These are phyloP conservation scores for Brachionus calyciflorus DNA, from an alignment of 1,140 invertebrate genomes.

Conservation along the genomic window DNA sequence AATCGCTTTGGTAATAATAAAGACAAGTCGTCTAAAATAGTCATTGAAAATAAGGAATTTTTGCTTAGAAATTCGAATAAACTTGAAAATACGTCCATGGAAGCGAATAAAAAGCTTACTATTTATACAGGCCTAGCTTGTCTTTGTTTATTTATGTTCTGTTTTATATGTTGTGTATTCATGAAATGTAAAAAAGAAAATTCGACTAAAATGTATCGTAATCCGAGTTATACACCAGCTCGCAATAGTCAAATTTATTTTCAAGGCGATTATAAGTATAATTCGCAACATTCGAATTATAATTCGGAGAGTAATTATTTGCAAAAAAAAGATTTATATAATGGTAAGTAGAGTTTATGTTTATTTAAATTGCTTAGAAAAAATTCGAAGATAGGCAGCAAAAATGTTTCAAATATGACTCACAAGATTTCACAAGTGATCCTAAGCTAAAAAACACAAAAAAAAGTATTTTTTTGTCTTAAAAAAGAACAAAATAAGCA, in stretches of 20 bases:
- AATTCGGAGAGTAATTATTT: slow-evolving; percentile 5
- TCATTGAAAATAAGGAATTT: slow-evolving; percentile 46
- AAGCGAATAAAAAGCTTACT: not conserved
- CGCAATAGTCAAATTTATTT: not conserved
- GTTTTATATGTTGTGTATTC: slow-evolving; percentile 22
- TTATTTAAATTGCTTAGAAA: too few species aligned
- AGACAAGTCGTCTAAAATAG: slow-evolving; percentile 19
- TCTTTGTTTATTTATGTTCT: not conserved
- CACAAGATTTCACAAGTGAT: too few species aligned
- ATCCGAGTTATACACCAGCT: not conserved
- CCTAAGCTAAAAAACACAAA: too few species aligned
- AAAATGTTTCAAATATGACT: too few species aligned
- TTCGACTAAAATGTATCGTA: not conserved
- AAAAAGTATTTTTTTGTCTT: too few species aligned
- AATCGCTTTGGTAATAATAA: slow-evolving; percentile 36
- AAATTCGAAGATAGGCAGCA: too few species aligned
- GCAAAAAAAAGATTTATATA: slow-evolving; percentile 4
- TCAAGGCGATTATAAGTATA: not conserved
- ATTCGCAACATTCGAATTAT: slow-evolving; percentile 7
- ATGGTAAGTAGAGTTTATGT: not conserved
- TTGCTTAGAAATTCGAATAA: slow-evolving; percentile 18
- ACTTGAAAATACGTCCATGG: slow-evolving; percentile 4
- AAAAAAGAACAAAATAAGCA: too few species aligned
- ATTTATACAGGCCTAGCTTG: not conserved
- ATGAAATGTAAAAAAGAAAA: not conserved